A percentile compares a stretch with the other conserved stretches of the same genome.
phyloP scores from a whole-genome alignment of 2,888 invertebrate species.

The Seira ritae region DNA sequence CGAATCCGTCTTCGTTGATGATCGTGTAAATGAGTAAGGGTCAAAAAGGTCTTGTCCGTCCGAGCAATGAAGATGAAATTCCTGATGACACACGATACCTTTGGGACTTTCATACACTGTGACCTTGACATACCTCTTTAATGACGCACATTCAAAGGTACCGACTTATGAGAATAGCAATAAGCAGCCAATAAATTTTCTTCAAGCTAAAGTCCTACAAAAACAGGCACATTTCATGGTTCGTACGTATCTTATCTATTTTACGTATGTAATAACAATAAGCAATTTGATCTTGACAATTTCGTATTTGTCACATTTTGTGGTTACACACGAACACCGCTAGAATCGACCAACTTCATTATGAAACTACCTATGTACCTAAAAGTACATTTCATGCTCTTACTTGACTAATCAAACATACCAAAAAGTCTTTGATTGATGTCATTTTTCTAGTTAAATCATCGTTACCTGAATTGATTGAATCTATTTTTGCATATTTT shows the following conservation, averaged over 20 bases:
- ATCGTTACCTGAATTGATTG: background rate
- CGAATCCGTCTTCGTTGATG: background rate
- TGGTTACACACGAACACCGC: background rate
- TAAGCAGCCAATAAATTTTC: background rate
- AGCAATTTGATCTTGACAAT: background rate
- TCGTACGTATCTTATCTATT: background rate
- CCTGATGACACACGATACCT: slow-evolving; percentile 25
- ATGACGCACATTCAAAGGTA: background rate
- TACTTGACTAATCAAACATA: background rate
- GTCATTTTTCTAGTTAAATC: background rate
- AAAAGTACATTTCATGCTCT: too few species aligned
- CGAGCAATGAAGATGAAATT: slow-evolving; percentile 13
- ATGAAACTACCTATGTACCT: too few species aligned
- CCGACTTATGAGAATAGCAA: background rate
- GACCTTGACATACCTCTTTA: slow-evolving; percentile 46
- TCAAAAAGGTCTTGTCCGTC: background rate
- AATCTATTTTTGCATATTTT: background rate
- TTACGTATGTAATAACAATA: background rate
- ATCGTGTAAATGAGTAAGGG: background rate
- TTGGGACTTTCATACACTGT: slow-evolving; percentile 38
- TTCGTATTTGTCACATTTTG: background rate
- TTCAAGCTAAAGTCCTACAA: background rate
- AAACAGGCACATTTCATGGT: too few species aligned
- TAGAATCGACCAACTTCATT: background rate
- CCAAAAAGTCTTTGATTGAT: background rate